phyloP scores from a whole-genome alignment of 1,140 invertebrate genomes.

The Diabrotica undecimpunctata region DNA sequence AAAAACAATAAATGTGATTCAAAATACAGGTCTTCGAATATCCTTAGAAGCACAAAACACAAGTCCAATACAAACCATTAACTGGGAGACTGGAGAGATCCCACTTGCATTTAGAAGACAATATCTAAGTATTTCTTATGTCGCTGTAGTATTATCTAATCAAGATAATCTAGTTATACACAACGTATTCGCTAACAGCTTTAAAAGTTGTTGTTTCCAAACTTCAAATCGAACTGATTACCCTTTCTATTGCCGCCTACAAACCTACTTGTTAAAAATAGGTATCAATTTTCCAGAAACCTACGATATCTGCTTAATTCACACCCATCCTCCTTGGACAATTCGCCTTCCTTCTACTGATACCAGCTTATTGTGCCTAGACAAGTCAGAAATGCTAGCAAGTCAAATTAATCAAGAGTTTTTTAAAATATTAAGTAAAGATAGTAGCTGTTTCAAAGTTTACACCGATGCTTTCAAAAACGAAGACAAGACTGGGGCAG shows the following conservation, averaged over 20 bases:
- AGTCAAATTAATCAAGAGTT: background rate
- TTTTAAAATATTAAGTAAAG: background rate
- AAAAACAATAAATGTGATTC: too few relatives aligned
- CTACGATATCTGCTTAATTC: too few relatives aligned
- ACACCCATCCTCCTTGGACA: background rate
- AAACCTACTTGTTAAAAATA: too few relatives aligned
- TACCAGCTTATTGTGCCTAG: background rate
- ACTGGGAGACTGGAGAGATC: background rate
- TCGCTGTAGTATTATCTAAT: background rate
- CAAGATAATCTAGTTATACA: background rate
- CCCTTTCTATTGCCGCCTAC: too few relatives aligned
- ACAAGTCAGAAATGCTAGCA: background rate
- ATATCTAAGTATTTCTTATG: background rate
- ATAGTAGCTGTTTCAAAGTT: background rate
- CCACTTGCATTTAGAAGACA: background rate
- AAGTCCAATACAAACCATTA: constrained; percentile 44
- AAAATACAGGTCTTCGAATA: too few relatives aligned
- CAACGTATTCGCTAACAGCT: background rate
- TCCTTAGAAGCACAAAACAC: too few relatives aligned
- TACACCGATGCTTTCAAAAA: background rate
- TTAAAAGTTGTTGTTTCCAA: background rate
- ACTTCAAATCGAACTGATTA: too few relatives aligned
- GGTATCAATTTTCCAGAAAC: too few relatives aligned
- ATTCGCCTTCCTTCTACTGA: background rate
- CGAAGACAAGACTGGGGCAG: background rate